Evolutionary conservation across 2,888 invertebrate species (phyloP), one percentile per base, ranked within the genome.

Genomic region (Drosophila nr. perissopoda): DNA sequence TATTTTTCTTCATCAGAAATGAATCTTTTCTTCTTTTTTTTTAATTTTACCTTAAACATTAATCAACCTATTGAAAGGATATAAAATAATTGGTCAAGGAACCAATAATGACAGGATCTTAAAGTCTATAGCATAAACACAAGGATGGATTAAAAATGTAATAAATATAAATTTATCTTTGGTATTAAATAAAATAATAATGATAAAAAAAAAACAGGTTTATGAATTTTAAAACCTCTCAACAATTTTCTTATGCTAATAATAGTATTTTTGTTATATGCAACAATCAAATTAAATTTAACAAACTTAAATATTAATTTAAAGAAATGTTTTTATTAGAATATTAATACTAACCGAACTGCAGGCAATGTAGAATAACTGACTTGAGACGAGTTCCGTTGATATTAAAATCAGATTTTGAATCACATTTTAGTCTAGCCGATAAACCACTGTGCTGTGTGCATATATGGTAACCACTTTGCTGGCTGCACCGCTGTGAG

Each of bases 401-500:
- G 21, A 13, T 21, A 13, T 21, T 21, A 4, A 21, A 7, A 46
- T 13, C 7, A 4, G 21, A 13, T 46, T 21, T 13, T 4, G 7
- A 7, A 25, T 25, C 25, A 4, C 4, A 16, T 16, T 16, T 46
- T 7, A 16, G 8, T 16, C 0, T 5, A 42, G 4, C 10, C n/a
- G 40, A 4, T 40, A n/a, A 11, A 2, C 67, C 80, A 81, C 60
- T 70, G 78, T 78, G 42, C 68, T 65, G 64, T 53, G 34, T 56
- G 65, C 46, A n/a, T 29, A 2, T 46, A 57, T 53, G 69, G 70
- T 74, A 78, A 60, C 78, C 79, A 79, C 61, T 70, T 60, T 38
- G 62, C 25, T 61, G 52, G 38, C 61, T 62, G 51, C 71, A 81
- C 64, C 79, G 72, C 63, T 57, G 67, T 73, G 77, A 63, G 72